Evolutionary conservation across 2,797 vertebrate genomes (phyloP).

Genomic region (Varecia variegata): DNA sequence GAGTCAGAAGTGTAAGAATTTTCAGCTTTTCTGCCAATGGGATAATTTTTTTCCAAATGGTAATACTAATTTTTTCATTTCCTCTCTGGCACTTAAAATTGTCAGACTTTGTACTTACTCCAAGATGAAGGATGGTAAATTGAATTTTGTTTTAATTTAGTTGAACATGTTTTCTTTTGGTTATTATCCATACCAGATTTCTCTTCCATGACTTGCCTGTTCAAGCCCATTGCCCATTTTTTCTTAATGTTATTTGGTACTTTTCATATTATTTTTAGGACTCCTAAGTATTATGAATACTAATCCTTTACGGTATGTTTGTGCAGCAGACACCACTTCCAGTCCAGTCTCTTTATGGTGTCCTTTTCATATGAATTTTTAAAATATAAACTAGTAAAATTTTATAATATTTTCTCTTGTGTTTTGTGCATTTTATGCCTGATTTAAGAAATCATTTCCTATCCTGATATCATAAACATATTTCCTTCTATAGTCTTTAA

Average conservation of each 20-base stretch:
- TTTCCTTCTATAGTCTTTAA: neutral
- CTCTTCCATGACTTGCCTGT: neutral
- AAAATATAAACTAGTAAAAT: neutral
- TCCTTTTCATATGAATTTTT: neutral
- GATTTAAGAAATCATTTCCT: neutral
- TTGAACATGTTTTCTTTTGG: neutral
- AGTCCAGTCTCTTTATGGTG: neutral
- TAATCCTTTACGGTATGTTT: neutral
- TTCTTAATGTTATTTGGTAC: neutral
- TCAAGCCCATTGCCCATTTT: neutral
- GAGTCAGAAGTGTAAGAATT: neutral
- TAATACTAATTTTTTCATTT: neutral
- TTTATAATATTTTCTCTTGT: neutral
- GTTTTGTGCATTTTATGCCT: neutral
- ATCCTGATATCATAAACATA: neutral
- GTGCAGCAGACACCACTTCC: neutral
- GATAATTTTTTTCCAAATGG: neutral
- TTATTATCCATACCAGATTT: neutral
- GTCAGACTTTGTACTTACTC: neutral
- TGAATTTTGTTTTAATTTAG: neutral
- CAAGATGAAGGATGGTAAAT: neutral
- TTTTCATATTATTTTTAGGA: neutral
- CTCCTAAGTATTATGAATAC: neutral
- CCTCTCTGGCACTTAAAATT: neutral
- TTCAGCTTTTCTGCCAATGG: neutral